Percentiles rank a stretch among this genome's conserved stretches.
Conservation (phyloP, 2,113 vertebrate species). For the Calidris pygmaea region DNA sequence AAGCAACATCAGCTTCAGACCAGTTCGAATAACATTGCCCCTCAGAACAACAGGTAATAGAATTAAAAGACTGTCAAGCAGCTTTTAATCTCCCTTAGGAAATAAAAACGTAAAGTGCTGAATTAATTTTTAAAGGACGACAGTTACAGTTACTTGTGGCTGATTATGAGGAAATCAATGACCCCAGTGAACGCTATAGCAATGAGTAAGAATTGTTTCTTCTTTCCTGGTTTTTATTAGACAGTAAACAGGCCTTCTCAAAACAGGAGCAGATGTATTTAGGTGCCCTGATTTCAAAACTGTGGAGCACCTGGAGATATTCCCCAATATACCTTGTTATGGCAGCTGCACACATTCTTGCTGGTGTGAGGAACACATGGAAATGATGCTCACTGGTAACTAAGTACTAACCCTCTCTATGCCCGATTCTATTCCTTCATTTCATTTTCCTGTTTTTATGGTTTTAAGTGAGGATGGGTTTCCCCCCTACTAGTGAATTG, state of each 20-base stretch:
- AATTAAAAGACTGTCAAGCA: not conserved
- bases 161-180: not conserved
- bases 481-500: not conserved
- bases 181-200: not conserved
- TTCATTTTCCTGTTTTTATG: not conserved
- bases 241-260: not conserved
- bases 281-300: not conserved
- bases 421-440: not conserved
- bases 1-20: not conserved
- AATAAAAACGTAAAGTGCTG: not conserved
- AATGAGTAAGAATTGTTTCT: not conserved
- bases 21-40: not conserved
- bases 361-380: not conserved
- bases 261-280: not conserved
- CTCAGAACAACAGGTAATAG: not conserved
- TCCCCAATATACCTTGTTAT: not conserved
- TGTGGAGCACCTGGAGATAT: not conserved
- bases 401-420: not conserved
- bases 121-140: not conserved
- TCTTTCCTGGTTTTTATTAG: not conserved
- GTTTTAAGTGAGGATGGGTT: not conserved
- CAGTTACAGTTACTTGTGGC: not conserved
- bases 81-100: not conserved
- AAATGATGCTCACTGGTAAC: not conserved
- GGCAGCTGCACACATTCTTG: not conserved